Base-by-base conservation (phyloP, 2,888 invertebrate genomes). In the Troides oblongomaculatus region DNA sequence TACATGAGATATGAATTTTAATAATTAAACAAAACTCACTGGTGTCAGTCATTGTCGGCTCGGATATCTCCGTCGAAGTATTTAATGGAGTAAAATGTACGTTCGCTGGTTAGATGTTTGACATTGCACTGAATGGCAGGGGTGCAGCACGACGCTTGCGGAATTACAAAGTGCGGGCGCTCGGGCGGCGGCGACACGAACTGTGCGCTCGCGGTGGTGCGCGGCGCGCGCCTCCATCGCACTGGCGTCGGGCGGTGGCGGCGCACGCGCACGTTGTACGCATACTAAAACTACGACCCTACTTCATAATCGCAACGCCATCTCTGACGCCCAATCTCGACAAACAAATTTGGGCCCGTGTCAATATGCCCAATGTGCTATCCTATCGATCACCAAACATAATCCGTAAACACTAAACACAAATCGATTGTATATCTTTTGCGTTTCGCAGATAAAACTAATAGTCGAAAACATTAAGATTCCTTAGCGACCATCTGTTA, bases 221-320 rank as follows among this genome's bases (percentile, higher is more conserved):
- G 80, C 78, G 78, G 77, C 74, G 77, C 74, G 80, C 78, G 78
- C 77, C 74, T 77, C 74, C 76, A 77, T 77, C 78, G 80, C 81
- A 75, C 80, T 86, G 89, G 90, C 91, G 90, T 88, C 90, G 84
- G 83, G 84, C 89, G 83, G 80, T 18, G 18, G 17, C 50, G n/a
- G 53, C 89, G 86, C 79, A 75, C 75, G 81, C 89, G 89, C 86
- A 91, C 91, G 87, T 90, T 82, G 83, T 82, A 82, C 87, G 92
- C 88, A 92, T 92, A 92, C 90, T 92, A 92, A 92, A 85, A 84
- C 79, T 82, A 76, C 75, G 83, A 77, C 85, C 85, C 85, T 83
- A 86, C 87, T 77, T 80, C 82, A 88, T 87, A 83, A 90, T 89
- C 87, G 87, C 88, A 81, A 86, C 79, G 75, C 80, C 79, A 84